phyloP scores from a whole-genome alignment of 2,888 invertebrate genomes.

The Oeneis ivallda region DNA sequence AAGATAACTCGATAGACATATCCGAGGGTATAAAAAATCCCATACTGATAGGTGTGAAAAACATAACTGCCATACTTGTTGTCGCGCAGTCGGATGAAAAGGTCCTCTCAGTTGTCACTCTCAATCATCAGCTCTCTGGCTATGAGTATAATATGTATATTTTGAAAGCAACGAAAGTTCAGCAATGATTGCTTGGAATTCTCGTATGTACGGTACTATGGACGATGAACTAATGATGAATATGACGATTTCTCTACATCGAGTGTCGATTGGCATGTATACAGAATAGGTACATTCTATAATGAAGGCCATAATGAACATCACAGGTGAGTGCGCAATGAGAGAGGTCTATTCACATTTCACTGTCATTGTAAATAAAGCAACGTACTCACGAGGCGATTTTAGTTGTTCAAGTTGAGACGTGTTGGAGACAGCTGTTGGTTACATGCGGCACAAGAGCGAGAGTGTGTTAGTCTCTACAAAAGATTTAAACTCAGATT shows the following conservation, averaged over 20 bases:
- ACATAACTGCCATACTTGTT: too few relatives aligned
- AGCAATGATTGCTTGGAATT: constrained; percentile 35
- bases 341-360: constrained; percentile 2
- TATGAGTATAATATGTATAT: constrained; percentile 9
- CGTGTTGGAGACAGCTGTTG: too few relatives aligned
- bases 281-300: constrained; percentile 4
- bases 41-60: too few relatives aligned
- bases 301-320: constrained; percentile 23
- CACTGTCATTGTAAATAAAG: background rate
- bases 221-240: constrained; percentile 26
- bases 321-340: constrained; percentile 6
- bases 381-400: background rate
- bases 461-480: too few relatives aligned
- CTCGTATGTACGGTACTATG: constrained; percentile 28
- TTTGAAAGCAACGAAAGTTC: constrained; percentile 49
- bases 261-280: constrained; percentile 33
- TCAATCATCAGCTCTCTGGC: background rate
- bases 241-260: constrained; percentile 33
- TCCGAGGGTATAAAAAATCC: too few relatives aligned
- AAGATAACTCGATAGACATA: too few relatives aligned
- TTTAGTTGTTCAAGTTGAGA: too few relatives aligned
- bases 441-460: too few relatives aligned
- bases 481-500: too few relatives aligned
- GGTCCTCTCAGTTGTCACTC: too few relatives aligned
- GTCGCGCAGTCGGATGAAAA: too few relatives aligned